Base-by-base conservation (phyloP, 1,140 invertebrate species). In the Rhyzopertha dominica region DNA sequence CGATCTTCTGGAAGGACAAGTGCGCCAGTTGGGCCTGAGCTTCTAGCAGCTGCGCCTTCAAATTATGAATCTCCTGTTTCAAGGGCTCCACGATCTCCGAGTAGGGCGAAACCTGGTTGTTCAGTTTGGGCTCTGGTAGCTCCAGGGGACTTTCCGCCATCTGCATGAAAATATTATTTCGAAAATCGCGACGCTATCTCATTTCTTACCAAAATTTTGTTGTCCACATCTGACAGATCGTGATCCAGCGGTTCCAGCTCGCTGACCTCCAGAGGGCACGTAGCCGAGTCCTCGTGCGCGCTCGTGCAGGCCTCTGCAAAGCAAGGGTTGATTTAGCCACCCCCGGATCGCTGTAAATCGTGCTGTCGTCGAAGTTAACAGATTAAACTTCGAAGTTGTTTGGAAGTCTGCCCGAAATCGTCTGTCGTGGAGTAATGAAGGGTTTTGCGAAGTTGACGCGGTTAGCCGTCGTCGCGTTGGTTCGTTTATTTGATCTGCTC, bases 41-140 rank as follows among this genome's bases (percentile, higher is more conserved):
- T 13, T 72, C 64, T 1, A 71, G 60, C 22, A 79, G 70, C 58
- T 78, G 75, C 0, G 71, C 64, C 47, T 71, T 69, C 26, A 79
- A 59, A 38, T 70, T 70, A 4, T 65, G 52, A 14, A 79, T 72
- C 67, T 79, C 77, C 30, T 76, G 73, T 48, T 77, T 74, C 17
- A 78, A 36, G 3, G 68, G 62, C 45, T 70, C 63, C 1, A 63
- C 56, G 10, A 63, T 47, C 42, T 64, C 59, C 10, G 54, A 50
- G 16, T 48, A 53, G 4, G 64, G 54, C 7, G 56, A 62, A 8
- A 51, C 28, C 26, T 59, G 58, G 37, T 49, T 56, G 36, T 58
- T 56, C 19, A 66, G 40, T 59, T 67, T 66, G n/a, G 62, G 63
- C 39, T 67, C 62, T 7, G 62, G 63, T 20, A 66, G 53, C 53